Conservation (phyloP, 2,888 invertebrate genomes). For the Netelia inedita region DNA sequence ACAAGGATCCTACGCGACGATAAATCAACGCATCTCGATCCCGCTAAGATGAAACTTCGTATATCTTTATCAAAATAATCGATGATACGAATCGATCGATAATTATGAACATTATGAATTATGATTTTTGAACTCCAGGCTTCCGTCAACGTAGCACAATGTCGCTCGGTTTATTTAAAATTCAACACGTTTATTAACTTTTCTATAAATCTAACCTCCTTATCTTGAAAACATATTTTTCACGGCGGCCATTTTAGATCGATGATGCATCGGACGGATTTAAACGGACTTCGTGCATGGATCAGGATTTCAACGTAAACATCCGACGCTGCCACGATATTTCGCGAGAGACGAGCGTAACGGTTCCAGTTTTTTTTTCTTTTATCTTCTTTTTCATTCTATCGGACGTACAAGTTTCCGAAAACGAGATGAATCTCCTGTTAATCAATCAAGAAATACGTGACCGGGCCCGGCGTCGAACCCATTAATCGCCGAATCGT, state of each 20-base stretch:
- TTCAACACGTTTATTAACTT: too few relatives aligned
- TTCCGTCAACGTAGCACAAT: too few relatives aligned
- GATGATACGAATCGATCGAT: not conserved
- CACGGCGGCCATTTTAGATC: not conserved
- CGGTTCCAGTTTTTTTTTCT: not conserved
- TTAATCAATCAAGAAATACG: constrained; percentile 46
- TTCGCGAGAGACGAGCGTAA: not conserved
- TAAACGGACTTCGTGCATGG: not conserved
- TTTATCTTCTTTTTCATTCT: too few relatives aligned
- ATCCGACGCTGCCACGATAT: not conserved
- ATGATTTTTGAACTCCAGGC: not conserved
- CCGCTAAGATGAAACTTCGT: not conserved
- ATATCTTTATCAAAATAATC: not conserved
- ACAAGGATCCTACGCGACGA: not conserved
- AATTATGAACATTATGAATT: not conserved
- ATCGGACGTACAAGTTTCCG: not conserved
- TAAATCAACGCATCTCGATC: too few relatives aligned
- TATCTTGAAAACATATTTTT: too few relatives aligned
- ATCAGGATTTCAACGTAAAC: not conserved
- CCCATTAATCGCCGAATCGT: constrained; percentile 50
- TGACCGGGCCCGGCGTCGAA: not conserved
- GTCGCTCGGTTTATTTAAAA: too few relatives aligned
- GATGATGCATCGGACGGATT: not conserved
- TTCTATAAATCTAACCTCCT: too few relatives aligned
- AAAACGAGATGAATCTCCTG: constrained; percentile 12